These are phyloP conservation scores for Protonibea diacanthus DNA, from an alignment of 2,797 vertebrate species.

Conservation along the genomic window DNA sequence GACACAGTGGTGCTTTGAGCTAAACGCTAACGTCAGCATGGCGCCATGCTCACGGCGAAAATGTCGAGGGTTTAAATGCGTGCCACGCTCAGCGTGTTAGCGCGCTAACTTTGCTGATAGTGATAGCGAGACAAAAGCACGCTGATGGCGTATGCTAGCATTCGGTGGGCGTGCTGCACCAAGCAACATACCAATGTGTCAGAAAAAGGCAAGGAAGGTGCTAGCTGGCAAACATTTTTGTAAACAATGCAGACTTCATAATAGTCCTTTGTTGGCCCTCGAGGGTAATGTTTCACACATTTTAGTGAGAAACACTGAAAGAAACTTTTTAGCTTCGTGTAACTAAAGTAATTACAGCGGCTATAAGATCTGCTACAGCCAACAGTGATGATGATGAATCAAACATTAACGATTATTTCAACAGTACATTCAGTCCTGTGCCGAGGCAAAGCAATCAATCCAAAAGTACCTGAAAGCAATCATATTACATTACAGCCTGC, in stretches of 20 bases:
- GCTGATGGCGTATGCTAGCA: neutral
- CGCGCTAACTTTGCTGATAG: neutral
- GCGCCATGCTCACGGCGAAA: no score
- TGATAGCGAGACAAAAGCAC: neutral
- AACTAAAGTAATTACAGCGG: neutral
- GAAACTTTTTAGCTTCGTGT: neutral
- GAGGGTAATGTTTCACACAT: no score
- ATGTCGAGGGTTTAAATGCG: neutral
- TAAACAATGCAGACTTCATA: neutral
- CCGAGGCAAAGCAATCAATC: slow-evolving; percentile 18
- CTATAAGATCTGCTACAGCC: neutral
- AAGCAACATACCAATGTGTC: no score
- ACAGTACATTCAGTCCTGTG: neutral
- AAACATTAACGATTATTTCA: slow-evolving; percentile 13
- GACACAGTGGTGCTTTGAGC: no score
- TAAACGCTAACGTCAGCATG: neutral
- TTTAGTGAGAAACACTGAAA: no score
- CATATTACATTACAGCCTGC: slow-evolving; percentile 26
- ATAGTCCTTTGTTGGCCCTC: no score
- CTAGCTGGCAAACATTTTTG: neutral
- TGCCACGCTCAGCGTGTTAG: neutral
- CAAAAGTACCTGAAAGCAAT: slow-evolving; percentile 33
- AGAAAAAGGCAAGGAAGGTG: neutral
- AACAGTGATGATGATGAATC: slow-evolving; percentile 14
- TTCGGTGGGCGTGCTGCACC: neutral